These are phyloP conservation scores for Drosophila kambysellisi DNA, from an alignment of 2,888 invertebrate species.

Conservation along the genomic window DNA sequence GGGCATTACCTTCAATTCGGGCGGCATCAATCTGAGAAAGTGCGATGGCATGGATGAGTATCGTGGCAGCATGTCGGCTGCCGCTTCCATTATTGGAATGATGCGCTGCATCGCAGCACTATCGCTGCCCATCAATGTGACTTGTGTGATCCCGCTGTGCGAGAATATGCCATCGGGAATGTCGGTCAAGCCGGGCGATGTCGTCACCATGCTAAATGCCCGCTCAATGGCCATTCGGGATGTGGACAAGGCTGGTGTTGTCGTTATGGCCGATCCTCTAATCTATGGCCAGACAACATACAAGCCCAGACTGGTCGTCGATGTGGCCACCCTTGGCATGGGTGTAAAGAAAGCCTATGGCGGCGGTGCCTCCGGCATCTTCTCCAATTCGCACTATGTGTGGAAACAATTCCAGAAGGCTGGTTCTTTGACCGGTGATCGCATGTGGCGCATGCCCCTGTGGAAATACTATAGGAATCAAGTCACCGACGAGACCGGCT, in stretches of 20 bases:
- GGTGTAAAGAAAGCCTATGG: conserved; percentile 87
- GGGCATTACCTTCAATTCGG: conserved; percentile 86
- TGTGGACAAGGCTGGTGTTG: conserved; percentile 91
- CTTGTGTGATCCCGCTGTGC: conserved; percentile 84
- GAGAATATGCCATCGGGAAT: conserved; percentile 87
- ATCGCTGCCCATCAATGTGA: conserved; percentile 86
- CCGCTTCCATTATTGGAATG: conserved; percentile 87
- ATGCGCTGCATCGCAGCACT: conserved; percentile 86
- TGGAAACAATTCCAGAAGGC: conserved; percentile 87
- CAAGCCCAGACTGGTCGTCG: conserved; percentile 86
- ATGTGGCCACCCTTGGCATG: conserved; percentile 86
- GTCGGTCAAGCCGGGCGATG: conserved; percentile 86
- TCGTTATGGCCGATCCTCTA: conserved; percentile 92
- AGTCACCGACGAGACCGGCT: conserved; percentile 74
- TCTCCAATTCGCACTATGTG: conserved; percentile 86
- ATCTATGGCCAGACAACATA: conserved; percentile 90
- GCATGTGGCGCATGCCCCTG: conserved; percentile 89
- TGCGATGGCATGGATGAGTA: conserved; percentile 78
- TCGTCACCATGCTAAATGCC: conserved; percentile 86
- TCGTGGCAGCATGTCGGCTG: conserved; percentile 88
- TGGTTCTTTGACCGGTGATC: conserved; percentile 87
- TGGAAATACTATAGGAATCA: conserved; percentile 84
- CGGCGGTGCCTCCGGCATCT: conserved; percentile 86
- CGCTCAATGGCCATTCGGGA: conserved; percentile 85
- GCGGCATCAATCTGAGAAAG: conserved; percentile 80